These are phyloP conservation scores for Tarsius wallacei DNA, from an alignment of 2,797 vertebrate species.

Conservation along the genomic window DNA sequence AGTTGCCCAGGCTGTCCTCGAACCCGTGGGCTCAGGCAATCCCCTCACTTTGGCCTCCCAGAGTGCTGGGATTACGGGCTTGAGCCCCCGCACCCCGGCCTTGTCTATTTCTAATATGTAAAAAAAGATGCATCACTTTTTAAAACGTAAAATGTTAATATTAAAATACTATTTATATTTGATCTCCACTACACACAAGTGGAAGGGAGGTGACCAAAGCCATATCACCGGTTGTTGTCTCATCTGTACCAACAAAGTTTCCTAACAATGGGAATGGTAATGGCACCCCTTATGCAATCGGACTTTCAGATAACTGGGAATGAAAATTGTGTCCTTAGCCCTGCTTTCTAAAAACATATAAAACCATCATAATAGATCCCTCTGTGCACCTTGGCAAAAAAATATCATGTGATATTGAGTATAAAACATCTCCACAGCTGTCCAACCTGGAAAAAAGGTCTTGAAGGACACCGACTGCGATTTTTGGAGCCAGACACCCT, in stretches of 20 bases:
- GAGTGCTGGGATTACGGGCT: too few species aligned
- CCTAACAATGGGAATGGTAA: constrained; percentile 79
- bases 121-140: constrained; percentile 11
- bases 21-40: too few species aligned
- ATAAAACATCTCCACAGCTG: background rate
- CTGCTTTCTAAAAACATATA: constrained; percentile 13
- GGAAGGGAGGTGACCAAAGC: constrained; percentile 79
- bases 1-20: too few species aligned
- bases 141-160: constrained; percentile 1
- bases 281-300: background rate
- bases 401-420: background rate
- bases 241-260: constrained; percentile 49
- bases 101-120: background rate
- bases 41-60: too few species aligned
- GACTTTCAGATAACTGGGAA: background rate
- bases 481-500: background rate
- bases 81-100: too few species aligned
- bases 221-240: constrained; percentile 71
- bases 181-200: constrained; percentile 63
- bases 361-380: background rate
- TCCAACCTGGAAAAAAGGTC: background rate
- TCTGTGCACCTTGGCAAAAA: background rate
- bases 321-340: background rate
- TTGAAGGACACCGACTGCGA: background rate
- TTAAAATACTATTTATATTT: background rate